phyloP scores from a whole-genome alignment of 2,113 vertebrate genomes.

The Ptyas mucosa region DNA sequence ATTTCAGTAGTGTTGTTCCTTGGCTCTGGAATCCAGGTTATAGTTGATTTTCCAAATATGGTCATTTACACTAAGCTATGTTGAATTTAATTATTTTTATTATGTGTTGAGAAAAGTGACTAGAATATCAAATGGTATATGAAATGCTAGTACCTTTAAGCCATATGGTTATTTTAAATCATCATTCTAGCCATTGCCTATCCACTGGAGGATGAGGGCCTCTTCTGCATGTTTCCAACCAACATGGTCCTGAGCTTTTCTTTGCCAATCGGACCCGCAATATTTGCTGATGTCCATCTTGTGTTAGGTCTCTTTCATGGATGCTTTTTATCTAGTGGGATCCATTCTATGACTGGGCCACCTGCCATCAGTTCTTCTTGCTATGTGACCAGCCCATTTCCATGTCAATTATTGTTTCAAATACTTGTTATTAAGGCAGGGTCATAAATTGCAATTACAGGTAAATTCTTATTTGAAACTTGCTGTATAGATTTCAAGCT shows the following conservation, averaged over 20 bases:
- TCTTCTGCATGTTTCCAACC: too few relatives aligned
- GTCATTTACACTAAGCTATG: background rate
- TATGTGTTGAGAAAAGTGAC: background rate
- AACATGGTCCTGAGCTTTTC: too few relatives aligned
- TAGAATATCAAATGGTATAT: background rate
- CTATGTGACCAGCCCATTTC: too few relatives aligned
- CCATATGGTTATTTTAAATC: background rate
- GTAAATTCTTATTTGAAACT: slow-evolving; percentile 26
- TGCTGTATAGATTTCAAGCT: background rate
- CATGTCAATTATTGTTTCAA: background rate
- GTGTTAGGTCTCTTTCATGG: too few relatives aligned
- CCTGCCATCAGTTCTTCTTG: too few relatives aligned
- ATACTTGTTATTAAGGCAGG: background rate
- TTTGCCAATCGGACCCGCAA: too few relatives aligned
- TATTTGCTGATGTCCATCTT: too few relatives aligned
- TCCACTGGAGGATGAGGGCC: too few relatives aligned
- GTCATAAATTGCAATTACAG: slow-evolving; percentile 17
- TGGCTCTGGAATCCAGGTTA: background rate
- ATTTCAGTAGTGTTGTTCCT: background rate
- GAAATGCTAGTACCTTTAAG: background rate
- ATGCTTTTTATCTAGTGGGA: too few relatives aligned
- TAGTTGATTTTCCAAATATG: background rate
- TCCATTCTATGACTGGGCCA: too few relatives aligned
- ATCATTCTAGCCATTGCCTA: too few relatives aligned
- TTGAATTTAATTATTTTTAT: slow-evolving; percentile 15